Base-by-base conservation (phyloP, 2,797 vertebrate species). In the Apogon hyalosoma region DNA sequence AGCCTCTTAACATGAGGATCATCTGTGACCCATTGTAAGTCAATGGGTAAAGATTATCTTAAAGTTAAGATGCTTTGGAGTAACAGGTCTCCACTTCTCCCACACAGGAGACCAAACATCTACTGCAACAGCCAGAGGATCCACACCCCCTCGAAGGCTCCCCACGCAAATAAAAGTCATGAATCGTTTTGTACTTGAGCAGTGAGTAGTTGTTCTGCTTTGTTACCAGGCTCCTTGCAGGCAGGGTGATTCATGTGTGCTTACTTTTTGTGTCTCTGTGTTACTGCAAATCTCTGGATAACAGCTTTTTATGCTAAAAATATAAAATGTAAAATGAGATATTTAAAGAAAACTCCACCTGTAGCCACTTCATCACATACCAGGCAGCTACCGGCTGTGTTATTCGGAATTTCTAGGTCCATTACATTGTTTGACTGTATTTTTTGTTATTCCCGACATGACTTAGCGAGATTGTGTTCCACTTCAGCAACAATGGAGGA, bases 1-100 rank as follows among this genome's bases (percentile, higher is more conserved):
- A 86, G 75, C 87, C 75, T 85, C 84, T 88, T 88, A 86, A 69
- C 56, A 69, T 38, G 65, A 69, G 77, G 83, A 89, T 87, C 80
- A 84, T 83, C 74, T 79, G 74, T 63, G 74, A 80, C 80, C 84
- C 51, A 71, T 78, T 83, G 73, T 75, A 64, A 82, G 79, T 86
- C 66, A 83, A 84, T 40, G 75, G 63, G 75, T 61, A 65, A 88
- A 83, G 88, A 86, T 85, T 82, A 84, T 82, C 68, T 79, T 57
- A 60, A 61, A 53, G 80, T 84, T 73, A 73, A 75, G 80, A 75
- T 79, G 83, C 83, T 85, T 80, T 77, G 50, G 72, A 77, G 77
- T 57, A 83, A 83, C 60, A 77, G 75, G 84, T 75, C 69, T 69
- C 61, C 55, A 16, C 48, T 50, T 78, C 63, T 80, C 73, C 52